These are phyloP conservation scores for Zoanthus sociatus DNA, from an alignment of 92 coral and sea anemone genomes.

Conservation along the genomic window DNA sequence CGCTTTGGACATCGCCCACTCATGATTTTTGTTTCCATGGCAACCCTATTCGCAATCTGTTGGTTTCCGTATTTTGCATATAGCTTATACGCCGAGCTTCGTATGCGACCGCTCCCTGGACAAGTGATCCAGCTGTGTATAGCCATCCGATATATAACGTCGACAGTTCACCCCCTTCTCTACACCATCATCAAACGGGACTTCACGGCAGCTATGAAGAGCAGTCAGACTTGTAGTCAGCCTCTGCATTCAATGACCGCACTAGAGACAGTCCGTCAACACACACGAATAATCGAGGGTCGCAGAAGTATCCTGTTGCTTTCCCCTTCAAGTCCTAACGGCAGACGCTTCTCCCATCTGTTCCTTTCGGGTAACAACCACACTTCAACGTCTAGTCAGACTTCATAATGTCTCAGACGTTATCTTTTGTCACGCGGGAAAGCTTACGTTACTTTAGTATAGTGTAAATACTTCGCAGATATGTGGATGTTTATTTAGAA, in stretches of 20 bases:
- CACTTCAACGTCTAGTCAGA: not conserved
- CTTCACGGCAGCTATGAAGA: slow-evolving; percentile 55
- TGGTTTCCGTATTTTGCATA: slow-evolving; percentile 73
- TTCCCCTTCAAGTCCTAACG: not conserved
- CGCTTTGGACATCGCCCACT: slow-evolving; percentile 31
- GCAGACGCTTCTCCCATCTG: not conserved
- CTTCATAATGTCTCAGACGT: not conserved
- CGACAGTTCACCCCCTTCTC: slow-evolving; percentile 59
- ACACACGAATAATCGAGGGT: slow-evolving; percentile 19
- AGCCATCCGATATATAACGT: slow-evolving; percentile 60
- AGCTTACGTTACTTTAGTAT: not conserved
- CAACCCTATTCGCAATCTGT: slow-evolving; percentile 62
- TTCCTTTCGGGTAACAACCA: not conserved
- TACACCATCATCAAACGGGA: slow-evolving; percentile 76
- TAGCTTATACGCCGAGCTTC: slow-evolving; percentile 13
- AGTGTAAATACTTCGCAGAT: too few species aligned
- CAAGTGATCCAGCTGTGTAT: slow-evolving; percentile 28
- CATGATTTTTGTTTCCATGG: slow-evolving; percentile 66
- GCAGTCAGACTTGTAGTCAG: not conserved
- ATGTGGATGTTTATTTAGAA: too few species aligned
- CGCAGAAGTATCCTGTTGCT: slow-evolving; percentile 17
- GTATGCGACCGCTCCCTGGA: not conserved
- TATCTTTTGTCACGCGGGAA: not conserved
- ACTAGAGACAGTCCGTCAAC: slow-evolving; percentile 14
- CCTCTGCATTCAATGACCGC: slow-evolving; percentile 20